phyloP scores from a whole-genome alignment of 2,113 vertebrate genomes.

The Corydoras maculifer region DNA sequence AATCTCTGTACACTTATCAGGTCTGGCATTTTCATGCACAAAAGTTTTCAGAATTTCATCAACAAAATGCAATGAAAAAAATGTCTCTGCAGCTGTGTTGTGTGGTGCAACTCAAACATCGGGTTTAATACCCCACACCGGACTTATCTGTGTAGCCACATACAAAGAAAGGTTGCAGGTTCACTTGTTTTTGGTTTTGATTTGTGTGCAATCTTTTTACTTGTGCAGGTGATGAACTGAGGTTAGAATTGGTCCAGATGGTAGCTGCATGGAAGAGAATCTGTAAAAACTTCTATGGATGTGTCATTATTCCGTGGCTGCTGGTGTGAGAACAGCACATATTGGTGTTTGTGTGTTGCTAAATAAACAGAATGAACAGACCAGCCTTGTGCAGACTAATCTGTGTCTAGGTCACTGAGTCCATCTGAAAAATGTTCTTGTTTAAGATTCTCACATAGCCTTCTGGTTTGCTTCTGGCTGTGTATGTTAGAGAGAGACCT shows the following conservation, averaged over 20 bases:
- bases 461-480: conserved; percentile 36
- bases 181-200: not conserved
- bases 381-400: conserved; percentile 39
- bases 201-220: not conserved
- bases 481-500: conserved; percentile 45
- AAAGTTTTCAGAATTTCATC: too few species aligned
- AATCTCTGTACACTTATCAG: too few species aligned
- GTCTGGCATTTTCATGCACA: too few species aligned
- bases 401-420: conserved; percentile 50
- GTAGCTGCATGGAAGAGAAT: conserved; percentile 14
- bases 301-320: conserved; percentile 10
- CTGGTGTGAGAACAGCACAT: not conserved
- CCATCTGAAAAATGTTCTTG: conserved; percentile 26
- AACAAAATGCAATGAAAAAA: too few species aligned
- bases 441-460: conserved; percentile 1
- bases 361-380: conserved; percentile 25
- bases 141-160: too few species aligned
- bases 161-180: too few species aligned
- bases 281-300: conserved; percentile 13
- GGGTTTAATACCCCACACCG: too few species aligned
- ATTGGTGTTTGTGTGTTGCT: conserved; percentile 11
- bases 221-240: conserved; percentile 27
- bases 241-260: conserved; percentile 16
- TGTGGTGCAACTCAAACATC: too few species aligned
- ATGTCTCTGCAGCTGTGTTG: too few species aligned